Evolutionary conservation across 1,140 invertebrate genomes (phyloP).

Genomic region (Apocrypta bakeri): DNA sequence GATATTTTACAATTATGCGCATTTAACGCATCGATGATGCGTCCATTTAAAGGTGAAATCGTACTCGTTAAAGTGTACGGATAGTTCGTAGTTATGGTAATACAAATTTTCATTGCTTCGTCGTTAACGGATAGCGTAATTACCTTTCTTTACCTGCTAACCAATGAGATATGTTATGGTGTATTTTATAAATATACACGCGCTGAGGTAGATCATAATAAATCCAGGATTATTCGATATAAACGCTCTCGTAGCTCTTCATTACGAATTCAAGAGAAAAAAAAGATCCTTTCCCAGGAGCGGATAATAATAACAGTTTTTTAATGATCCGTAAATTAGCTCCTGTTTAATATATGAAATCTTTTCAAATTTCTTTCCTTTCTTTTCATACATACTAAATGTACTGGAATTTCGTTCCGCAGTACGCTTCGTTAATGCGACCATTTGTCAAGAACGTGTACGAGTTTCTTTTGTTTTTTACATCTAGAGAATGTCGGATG

Average conservation of each 20-base stretch:
- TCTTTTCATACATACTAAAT: not conserved
- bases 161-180: not conserved
- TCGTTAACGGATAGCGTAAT: not conserved
- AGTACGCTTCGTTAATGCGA: not conserved
- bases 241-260: not conserved
- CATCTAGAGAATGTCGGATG: conserved; percentile 30
- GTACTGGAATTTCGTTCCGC: not conserved
- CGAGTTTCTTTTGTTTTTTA: not conserved
- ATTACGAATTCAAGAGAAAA: conserved; percentile 9
- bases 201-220: too few species aligned
- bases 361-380: not conserved
- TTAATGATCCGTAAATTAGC: not conserved
- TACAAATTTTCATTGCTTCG: not conserved
- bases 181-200: conserved; percentile 19
- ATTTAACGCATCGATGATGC: not conserved
- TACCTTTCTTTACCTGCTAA: not conserved
- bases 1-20: not conserved
- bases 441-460: not conserved
- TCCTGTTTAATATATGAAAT: not conserved
- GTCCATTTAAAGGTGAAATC: not conserved
- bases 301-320: not conserved
- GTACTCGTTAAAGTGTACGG: not conserved
- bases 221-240: too few species aligned
- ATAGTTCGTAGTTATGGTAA: too few species aligned
- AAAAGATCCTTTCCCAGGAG: not conserved